These are phyloP conservation scores for Drosophila repletoides DNA, from an alignment of 1,140 invertebrate species.

Conservation along the genomic window DNA sequence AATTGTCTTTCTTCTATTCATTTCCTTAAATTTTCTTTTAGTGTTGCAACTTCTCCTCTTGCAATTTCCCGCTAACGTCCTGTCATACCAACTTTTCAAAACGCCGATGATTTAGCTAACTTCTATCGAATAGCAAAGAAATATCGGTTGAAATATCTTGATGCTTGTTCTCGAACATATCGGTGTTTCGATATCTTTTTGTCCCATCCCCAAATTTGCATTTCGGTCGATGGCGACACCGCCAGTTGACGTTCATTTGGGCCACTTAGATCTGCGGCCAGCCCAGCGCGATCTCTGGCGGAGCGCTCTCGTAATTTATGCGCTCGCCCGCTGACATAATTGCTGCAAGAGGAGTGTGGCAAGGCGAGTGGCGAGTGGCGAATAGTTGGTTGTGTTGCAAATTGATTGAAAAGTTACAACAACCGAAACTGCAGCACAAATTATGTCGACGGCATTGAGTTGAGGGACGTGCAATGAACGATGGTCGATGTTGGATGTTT, in stretches of 20 bases:
- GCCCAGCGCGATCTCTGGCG: conserved; percentile 31
- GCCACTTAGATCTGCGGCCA: neutral
- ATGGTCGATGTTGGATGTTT: conserved; percentile 17
- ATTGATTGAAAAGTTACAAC: conserved; percentile 77
- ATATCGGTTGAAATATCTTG: no score
- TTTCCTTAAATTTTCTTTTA: no score
- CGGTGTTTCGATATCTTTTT: no score
- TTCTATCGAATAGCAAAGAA: no score
- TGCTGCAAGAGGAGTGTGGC: conserved; percentile 20
- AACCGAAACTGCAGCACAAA: conserved; percentile 35
- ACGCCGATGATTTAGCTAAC: no score
- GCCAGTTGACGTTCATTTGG: conserved; percentile 54
- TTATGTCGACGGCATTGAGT: conserved; percentile 27
- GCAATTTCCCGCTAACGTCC: no score
- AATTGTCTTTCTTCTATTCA: no score
- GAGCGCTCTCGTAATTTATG: conserved; percentile 65
- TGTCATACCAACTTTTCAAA: no score
- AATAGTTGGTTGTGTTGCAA: conserved; percentile 29
- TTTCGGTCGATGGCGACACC: conserved; percentile 47
- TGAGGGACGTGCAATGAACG: conserved; percentile 25
- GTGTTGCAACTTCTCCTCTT: no score
- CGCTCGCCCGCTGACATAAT: conserved; percentile 70
- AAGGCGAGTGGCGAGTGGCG: neutral
- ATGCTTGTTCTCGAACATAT: no score
- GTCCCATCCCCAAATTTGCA: no score